phyloP scores from a whole-genome alignment of 2,113 vertebrate species.

The Festucalex cinctus region DNA sequence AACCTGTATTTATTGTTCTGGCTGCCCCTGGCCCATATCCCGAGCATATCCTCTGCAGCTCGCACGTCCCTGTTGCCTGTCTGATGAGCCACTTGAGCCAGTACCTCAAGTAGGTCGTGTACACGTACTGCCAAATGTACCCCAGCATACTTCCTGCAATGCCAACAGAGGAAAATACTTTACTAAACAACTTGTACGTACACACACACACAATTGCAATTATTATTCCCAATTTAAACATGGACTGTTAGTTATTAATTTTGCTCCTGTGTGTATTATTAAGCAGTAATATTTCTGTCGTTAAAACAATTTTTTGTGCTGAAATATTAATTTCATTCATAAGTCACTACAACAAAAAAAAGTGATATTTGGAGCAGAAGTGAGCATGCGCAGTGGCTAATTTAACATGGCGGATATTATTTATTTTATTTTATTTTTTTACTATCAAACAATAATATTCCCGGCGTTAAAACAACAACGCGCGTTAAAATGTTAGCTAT shows the following conservation, averaged over 20 bases:
- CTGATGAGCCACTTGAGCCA: constrained; percentile 92
- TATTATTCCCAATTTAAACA: background rate
- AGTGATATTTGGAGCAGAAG: too few species aligned
- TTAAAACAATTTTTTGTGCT: background rate
- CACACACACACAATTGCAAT: too few species aligned
- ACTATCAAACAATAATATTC: too few species aligned
- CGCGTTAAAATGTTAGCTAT: background rate
- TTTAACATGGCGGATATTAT: too few species aligned
- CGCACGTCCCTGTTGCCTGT: constrained; percentile 83
- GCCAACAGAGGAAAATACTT: background rate
- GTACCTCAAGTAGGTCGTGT: constrained; percentile 81
- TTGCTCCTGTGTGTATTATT: background rate
- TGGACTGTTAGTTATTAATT: background rate
- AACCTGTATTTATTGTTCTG: constrained; percentile 82
- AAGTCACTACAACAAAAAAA: too few species aligned
- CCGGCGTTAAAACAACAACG: too few species aligned
- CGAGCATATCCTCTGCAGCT: constrained; percentile 86
- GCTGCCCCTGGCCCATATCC: constrained; percentile 71
- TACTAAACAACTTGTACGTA: background rate
- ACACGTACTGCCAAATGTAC: constrained; percentile 83
- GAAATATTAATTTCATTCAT: background rate
- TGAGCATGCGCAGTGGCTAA: too few species aligned
- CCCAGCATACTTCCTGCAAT: constrained; percentile 74
- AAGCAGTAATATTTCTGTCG: background rate
- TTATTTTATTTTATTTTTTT: too few species aligned